These are phyloP conservation scores for Conus canariensis DNA, from an alignment of 2,888 invertebrate species.

Conservation along the genomic window DNA sequence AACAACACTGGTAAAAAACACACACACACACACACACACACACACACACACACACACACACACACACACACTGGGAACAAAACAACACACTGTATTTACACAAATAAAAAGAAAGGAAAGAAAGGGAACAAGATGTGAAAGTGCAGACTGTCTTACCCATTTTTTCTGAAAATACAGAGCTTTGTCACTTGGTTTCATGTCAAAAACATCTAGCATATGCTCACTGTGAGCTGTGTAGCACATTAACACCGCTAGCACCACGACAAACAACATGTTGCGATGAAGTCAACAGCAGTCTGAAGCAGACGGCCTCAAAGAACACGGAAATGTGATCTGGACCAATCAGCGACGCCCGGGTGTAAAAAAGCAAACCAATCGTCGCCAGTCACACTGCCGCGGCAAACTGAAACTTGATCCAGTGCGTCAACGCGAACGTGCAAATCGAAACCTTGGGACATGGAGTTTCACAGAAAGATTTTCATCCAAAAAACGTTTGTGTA, in stretches of 20 bases:
- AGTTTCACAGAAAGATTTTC: no score
- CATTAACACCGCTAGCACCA: not conserved
- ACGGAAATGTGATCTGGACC: not conserved
- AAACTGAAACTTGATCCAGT: no score
- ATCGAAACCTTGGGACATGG: no score
- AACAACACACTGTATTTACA: no score
- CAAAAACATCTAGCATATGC: not conserved
- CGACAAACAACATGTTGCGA: not conserved
- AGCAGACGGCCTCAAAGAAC: not conserved
- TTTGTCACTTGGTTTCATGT: constrained; percentile 9
- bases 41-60: no score
- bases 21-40: no score
- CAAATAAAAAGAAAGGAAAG: no score
- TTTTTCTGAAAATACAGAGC: not conserved
- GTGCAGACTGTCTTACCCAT: not conserved
- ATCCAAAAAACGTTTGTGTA: no score
- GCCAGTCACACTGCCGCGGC: not conserved
- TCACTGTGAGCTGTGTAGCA: not conserved
- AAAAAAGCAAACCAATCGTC: not conserved
- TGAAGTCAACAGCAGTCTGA: not conserved
- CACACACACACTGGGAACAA: no score
- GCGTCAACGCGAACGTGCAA: no score
- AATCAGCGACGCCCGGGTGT: constrained; percentile 1
- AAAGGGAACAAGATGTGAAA: no score
- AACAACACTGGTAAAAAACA: no score